These are phyloP conservation scores for Ispidina lecontei DNA, from an alignment of 2,797 vertebrate genomes.

Conservation along the genomic window DNA sequence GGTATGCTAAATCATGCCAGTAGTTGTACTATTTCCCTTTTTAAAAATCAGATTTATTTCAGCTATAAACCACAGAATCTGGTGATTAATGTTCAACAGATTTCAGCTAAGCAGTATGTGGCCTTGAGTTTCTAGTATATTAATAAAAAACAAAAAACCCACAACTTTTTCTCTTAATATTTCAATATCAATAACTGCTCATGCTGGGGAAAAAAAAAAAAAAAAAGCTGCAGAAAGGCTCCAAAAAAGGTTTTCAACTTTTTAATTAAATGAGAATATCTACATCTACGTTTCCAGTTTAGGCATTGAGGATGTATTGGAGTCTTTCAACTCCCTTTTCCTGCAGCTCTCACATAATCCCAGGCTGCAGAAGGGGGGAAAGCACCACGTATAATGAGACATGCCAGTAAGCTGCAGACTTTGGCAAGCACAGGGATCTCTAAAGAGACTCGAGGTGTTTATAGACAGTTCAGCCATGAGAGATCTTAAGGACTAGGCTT, in stretches of 20 bases:
- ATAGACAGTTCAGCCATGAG: background rate
- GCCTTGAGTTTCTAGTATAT: background rate
- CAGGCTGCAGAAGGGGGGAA: background rate
- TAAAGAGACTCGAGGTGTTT: slow-evolving; percentile 47
- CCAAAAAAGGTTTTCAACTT: background rate
- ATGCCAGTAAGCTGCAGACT: background rate
- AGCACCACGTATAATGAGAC: background rate
- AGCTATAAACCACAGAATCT: background rate
- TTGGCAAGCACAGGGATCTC: slow-evolving; percentile 3
- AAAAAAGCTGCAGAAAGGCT: background rate
- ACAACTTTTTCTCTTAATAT: background rate
- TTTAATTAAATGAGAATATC: background rate
- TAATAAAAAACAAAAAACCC: background rate
- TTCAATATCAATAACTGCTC: background rate
- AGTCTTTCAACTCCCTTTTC: slow-evolving; percentile 6
- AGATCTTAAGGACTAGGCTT: background rate
- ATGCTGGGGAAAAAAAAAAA: background rate
- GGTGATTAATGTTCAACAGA: background rate
- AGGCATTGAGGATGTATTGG: background rate
- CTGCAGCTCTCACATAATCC: slow-evolving; percentile 17
- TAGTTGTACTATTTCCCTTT: background rate
- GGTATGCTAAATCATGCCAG: background rate
- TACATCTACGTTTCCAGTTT: background rate
- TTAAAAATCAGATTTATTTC: background rate
- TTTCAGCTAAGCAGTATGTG: background rate